Evolutionary conservation across 2,888 invertebrate genomes (phyloP).

Genomic region (Ornithoptera priamus): DNA sequence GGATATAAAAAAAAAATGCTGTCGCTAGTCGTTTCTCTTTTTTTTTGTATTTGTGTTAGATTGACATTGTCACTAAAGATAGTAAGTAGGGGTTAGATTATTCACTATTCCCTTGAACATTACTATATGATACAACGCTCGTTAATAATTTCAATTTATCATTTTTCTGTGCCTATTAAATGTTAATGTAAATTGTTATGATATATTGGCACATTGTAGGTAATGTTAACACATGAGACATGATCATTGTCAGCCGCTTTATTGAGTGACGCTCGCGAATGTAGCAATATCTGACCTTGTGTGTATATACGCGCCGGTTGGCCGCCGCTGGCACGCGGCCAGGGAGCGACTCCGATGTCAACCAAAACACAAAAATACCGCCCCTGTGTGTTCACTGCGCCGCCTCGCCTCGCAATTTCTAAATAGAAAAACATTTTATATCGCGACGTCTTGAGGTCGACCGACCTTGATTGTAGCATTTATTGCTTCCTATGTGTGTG

Average conservation of each 20-base stretch:
- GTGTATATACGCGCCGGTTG: conserved; percentile 65
- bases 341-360: conserved; percentile 65
- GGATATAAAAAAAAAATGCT: neutral
- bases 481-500: neutral
- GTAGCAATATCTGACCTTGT: conserved; percentile 76
- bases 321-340: conserved; percentile 63
- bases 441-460: conserved; percentile 11
- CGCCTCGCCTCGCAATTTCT: conserved; percentile 32
- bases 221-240: conserved; percentile 20
- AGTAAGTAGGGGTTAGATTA: too few relatives aligned
- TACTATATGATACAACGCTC: too few relatives aligned
- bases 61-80: too few relatives aligned
- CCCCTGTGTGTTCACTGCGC: conserved; percentile 34
- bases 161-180: neutral
- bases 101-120: too few relatives aligned
- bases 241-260: conserved; percentile 25
- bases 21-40: too few relatives aligned
- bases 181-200: neutral
- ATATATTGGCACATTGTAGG: neutral
- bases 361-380: conserved; percentile 73
- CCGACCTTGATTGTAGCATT: conserved; percentile 24
- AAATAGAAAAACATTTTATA: conserved; percentile 25
- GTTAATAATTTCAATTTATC: neutral
- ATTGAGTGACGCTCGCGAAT: conserved; percentile 45
- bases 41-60: too few relatives aligned